phyloP scores from a whole-genome alignment of 2,113 vertebrate species.

The Panurus biarmicus region DNA sequence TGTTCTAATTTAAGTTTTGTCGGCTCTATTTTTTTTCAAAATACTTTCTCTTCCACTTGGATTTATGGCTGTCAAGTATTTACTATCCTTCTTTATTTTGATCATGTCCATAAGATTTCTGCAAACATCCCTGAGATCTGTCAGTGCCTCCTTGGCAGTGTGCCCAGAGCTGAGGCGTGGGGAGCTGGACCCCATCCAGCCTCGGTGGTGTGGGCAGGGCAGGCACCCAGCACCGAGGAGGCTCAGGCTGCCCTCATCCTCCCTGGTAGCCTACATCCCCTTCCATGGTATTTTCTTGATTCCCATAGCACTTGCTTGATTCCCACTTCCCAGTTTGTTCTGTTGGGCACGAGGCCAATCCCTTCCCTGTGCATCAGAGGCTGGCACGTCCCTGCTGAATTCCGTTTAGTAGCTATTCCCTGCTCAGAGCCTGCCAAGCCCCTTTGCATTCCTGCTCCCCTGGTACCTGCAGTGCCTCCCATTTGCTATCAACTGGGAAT shows the following conservation, averaged over 20 bases:
- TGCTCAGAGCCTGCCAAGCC: neutral
- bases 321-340: neutral
- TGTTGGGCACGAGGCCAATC: neutral
- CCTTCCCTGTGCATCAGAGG: neutral
- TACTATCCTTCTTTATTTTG: neutral
- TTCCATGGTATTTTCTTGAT: neutral
- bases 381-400: neutral
- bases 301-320: neutral
- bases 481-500: neutral
- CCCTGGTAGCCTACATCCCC: neutral
- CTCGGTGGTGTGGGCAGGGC: neutral
- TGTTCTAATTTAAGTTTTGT: conserved; percentile 20
- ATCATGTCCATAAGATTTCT: neutral
- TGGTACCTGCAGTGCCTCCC: neutral
- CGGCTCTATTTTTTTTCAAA: neutral
- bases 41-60: conserved; percentile 2
- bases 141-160: neutral
- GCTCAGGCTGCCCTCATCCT: neutral
- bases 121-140: neutral
- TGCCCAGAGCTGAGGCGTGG: neutral
- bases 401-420: neutral
- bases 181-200: neutral
- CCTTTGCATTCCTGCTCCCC: neutral
- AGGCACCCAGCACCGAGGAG: neutral
- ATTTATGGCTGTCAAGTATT: conserved; percentile 30